Percentiles rank a stretch among this genome's conserved stretches.
These are phyloP conservation scores for Seriola rivoliana DNA, from an alignment of 2,113 vertebrate genomes.

Conservation along the genomic window DNA sequence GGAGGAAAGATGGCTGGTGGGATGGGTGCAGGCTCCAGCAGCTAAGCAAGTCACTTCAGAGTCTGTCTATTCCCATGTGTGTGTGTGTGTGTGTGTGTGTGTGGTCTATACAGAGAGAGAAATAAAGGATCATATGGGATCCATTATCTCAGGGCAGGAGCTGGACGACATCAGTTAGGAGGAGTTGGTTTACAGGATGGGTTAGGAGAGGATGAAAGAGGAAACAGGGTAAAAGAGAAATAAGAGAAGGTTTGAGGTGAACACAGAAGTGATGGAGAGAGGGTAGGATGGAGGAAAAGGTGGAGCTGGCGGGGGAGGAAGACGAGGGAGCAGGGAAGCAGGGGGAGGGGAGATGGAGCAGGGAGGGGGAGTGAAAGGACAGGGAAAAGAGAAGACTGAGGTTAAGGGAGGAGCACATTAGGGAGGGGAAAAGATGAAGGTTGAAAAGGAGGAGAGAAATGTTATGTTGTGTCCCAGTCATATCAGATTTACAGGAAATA, in stretches of 20 bases:
- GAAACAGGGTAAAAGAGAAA: background rate
- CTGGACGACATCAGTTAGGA: conserved; percentile 58
- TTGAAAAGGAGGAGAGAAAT: background rate
- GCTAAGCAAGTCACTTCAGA: conserved; percentile 46
- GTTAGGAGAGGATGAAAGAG: conserved; percentile 2
- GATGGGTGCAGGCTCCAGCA: conserved; percentile 35
- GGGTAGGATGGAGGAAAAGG: background rate
- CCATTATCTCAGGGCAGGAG: conserved; percentile 71
- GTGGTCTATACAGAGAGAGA: conserved; percentile 22
- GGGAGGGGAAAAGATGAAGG: background rate
- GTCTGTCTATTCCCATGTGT: background rate
- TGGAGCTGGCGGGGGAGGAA: background rate
- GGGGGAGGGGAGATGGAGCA: background rate
- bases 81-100: background rate
- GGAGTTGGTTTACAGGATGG: conserved; percentile 15
- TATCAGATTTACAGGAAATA: conserved; percentile 32
- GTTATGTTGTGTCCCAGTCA: background rate
- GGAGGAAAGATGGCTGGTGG: conserved; percentile 27
- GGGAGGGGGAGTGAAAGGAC: background rate
- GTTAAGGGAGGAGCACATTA: background rate
- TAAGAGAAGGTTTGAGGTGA: background rate
- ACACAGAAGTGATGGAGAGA: background rate
- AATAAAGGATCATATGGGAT: conserved; percentile 58
- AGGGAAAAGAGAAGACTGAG: too few species aligned
- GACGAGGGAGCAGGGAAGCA: background rate